Evolutionary conservation across 2,888 invertebrate genomes (phyloP), one percentile per base, ranked within the genome.

Genomic region (Oligia latruncula): DNA sequence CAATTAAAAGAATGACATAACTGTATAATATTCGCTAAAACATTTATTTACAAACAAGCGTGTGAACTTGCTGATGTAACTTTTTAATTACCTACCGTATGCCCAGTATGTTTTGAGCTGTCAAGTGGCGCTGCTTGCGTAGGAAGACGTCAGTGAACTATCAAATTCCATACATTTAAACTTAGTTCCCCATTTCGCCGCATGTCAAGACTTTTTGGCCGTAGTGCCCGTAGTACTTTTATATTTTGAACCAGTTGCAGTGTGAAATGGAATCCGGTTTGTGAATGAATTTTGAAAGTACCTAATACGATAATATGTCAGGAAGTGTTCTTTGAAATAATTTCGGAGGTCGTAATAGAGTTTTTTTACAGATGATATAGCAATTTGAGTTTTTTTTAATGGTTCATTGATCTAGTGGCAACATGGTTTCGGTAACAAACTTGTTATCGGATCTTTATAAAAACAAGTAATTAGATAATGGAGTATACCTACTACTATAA

Each of bases 251-350:
- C 40, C 8, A 40, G 46, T 40, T 29, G 29, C 29, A 29, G 29
- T 29, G 43, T 23, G 58, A 66, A 66, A 74, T 76, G 29, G n/a
- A 64, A n/a, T 78, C 84, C 74, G 71, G 84, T 84, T 85, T n/a
- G 11, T 77, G 81, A 85, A 84, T 82, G 77, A 84, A 81, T 74
- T 84, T 77, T 82, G 84, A 84, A 84, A 84, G 84, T 85, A 78
- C 29, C 29, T 29, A 29, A 76, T 43, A 65, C 81, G 62, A 72
- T 64, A 58, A 58, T 73, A 81, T 75, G 77, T 75, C 75, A 81
- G 85, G 62, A 70, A 75, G 60, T 78, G 43, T 68, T 83, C 23
- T 72, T 84, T 81, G 52, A 81, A 66, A 72, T 77, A 0, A 40
- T 65, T 74, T 80, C 70, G 76, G 65, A 71, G 78, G 67, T 84